These are phyloP conservation scores for Holothuria leucospilota DNA, from an alignment of 53 echinoderm and acorn worm species.

Conservation along the genomic window DNA sequence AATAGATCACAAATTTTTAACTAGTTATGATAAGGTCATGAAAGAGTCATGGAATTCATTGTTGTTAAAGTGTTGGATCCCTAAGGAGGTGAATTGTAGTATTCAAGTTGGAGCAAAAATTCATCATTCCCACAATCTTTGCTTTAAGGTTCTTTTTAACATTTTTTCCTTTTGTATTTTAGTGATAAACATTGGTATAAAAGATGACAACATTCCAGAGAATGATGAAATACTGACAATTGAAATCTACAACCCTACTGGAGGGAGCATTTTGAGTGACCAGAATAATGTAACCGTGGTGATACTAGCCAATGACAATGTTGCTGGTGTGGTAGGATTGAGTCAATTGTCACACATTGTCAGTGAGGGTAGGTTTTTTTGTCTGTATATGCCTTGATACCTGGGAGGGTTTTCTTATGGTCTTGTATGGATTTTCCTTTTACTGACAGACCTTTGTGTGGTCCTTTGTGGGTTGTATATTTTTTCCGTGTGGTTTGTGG, in stretches of 20 bases:
- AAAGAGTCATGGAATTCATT: no score
- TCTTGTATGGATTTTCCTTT: not conserved
- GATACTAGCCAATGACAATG: constrained; percentile 93
- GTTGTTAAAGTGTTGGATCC: no score
- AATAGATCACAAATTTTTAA: no score
- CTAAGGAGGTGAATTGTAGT: no score
- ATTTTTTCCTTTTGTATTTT: not conserved
- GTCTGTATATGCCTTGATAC: not conserved
- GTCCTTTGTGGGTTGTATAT: no score
- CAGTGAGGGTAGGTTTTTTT: constrained; percentile 73
- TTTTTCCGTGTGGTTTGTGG: not conserved
- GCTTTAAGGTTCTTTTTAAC: not conserved
- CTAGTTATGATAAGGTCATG: no score
- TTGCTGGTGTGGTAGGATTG: constrained; percentile 88
- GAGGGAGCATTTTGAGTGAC: constrained; percentile 83
- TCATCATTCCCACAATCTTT: not conserved
- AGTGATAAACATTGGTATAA: constrained; percentile 95
- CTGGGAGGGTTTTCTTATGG: no score
- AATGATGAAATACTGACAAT: constrained; percentile 75
- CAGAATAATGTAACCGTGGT: constrained; percentile 75
- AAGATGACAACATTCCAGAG: constrained; percentile 87
- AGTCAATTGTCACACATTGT: constrained; percentile 86
- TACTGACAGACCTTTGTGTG: no score
- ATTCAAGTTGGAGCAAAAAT: not conserved
- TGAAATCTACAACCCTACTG: constrained; percentile 87